These are phyloP conservation scores for Mormyrus proboscirostris DNA, from an alignment of 2,797 vertebrate genomes.

Conservation along the genomic window DNA sequence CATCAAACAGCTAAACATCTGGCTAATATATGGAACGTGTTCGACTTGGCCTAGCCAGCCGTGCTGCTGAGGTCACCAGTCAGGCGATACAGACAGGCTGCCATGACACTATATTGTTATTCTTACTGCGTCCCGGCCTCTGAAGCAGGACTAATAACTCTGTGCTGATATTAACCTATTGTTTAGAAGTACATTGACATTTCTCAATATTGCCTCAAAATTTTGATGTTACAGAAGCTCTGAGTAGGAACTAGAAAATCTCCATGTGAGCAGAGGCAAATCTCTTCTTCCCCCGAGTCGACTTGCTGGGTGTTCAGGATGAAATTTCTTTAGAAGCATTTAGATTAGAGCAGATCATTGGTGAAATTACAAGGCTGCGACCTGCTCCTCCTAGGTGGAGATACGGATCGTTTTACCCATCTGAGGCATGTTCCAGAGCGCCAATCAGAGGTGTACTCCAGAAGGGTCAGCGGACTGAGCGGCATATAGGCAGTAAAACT, in stretches of 20 bases:
- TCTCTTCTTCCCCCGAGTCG: neutral
- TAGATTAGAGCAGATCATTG: neutral
- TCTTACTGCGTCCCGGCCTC: neutral
- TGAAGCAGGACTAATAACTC: neutral
- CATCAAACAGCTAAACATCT: conserved; percentile 9
- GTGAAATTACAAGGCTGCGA: neutral
- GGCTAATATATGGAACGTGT: neutral
- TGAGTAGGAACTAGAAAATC: neutral
- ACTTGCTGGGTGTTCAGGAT: neutral
- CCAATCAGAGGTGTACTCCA: neutral
- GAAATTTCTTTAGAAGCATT: neutral
- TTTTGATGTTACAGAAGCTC: neutral
- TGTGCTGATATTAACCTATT: neutral
- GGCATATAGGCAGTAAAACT: neutral
- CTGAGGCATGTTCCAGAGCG: neutral
- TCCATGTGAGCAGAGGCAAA: neutral
- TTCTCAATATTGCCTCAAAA: neutral
- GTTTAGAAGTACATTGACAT: neutral
- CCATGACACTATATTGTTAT: neutral
- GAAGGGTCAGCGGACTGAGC: neutral
- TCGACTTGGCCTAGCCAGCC: neutral
- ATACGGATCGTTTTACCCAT: neutral
- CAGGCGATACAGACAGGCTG: neutral
- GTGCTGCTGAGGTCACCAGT: neutral
- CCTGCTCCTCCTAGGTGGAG: neutral